Conservation (phyloP, 2,113 vertebrate genomes). For the Grallaria varia region DNA sequence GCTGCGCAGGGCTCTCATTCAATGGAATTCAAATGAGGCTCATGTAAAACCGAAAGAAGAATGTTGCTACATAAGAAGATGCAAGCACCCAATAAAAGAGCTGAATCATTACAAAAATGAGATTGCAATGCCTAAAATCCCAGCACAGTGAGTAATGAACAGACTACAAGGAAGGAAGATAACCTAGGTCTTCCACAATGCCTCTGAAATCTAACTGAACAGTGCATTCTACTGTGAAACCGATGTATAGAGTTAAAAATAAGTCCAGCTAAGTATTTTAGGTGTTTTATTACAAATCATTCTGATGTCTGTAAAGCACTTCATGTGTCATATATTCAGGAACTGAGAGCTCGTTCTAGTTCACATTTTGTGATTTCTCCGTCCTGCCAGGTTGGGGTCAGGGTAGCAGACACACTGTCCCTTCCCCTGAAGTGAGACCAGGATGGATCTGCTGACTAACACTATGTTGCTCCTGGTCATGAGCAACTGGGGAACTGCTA, state of each 20-base stretch:
- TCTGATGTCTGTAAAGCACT: not conserved
- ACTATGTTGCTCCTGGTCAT: not conserved
- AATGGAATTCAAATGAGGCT: not conserved
- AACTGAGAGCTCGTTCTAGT: not conserved
- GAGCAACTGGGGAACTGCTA: not conserved
- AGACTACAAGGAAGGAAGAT: not conserved
- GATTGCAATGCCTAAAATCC: not conserved
- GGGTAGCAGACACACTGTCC: not conserved
- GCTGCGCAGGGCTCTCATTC: not conserved
- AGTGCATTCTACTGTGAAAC: not conserved
- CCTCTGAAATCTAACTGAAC: not conserved
- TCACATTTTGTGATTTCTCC: fast-evolving
- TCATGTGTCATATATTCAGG: not conserved
- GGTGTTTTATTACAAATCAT: not conserved
- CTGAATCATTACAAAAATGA: not conserved
- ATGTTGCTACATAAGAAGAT: not conserved
- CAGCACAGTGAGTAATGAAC: not conserved
- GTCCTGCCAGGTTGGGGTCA: fast-evolving
- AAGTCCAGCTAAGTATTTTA: not conserved
- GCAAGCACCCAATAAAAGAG: not conserved
- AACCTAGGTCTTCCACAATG: not conserved
- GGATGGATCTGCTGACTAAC: fast-evolving
- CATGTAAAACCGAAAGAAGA: not conserved
- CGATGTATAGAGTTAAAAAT: not conserved
- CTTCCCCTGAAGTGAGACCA: not conserved